These are phyloP conservation scores for Cheumatopsyche charites DNA, from an alignment of 1,140 invertebrate genomes.

Conservation along the genomic window DNA sequence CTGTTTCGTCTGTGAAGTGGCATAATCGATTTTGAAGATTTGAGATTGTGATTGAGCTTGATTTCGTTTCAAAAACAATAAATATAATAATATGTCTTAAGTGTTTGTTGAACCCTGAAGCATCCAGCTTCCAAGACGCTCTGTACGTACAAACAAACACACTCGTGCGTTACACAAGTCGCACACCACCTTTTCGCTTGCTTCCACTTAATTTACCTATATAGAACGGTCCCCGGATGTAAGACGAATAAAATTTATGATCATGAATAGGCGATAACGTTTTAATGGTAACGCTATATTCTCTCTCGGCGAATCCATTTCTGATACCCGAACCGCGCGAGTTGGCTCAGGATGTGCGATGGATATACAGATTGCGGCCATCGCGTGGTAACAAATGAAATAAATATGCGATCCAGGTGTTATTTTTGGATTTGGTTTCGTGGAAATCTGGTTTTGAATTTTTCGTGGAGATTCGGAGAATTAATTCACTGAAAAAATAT, in stretches of 20 bases:
- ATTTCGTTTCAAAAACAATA: too few species aligned
- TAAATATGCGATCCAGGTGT: too few species aligned
- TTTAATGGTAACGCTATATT: conserved; percentile 46
- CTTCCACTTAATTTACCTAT: conserved; percentile 47
- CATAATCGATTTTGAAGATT: too few species aligned
- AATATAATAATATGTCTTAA: too few species aligned
- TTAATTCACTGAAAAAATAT: too few species aligned
- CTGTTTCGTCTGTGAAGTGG: too few species aligned
- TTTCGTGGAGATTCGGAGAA: too few species aligned
- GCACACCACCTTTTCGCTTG: conserved; percentile 34
- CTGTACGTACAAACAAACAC: neutral
- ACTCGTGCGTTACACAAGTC: conserved; percentile 6
- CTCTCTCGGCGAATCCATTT: conserved; percentile 9
- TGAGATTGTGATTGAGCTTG: too few species aligned
- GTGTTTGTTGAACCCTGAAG: too few species aligned
- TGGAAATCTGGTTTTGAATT: too few species aligned
- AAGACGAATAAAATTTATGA: conserved; percentile 49
- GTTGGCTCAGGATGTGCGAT: conserved; percentile 1
- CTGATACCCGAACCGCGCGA: neutral
- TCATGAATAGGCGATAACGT: conserved; percentile 49
- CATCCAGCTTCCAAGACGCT: neutral
- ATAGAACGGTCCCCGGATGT: conserved; percentile 41
- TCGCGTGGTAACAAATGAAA: too few species aligned
- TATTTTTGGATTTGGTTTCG: too few species aligned
- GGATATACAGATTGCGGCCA: conserved; percentile 10